Conservation (phyloP, 1,140 invertebrate genomes). For the Drosophila miranda region DNA sequence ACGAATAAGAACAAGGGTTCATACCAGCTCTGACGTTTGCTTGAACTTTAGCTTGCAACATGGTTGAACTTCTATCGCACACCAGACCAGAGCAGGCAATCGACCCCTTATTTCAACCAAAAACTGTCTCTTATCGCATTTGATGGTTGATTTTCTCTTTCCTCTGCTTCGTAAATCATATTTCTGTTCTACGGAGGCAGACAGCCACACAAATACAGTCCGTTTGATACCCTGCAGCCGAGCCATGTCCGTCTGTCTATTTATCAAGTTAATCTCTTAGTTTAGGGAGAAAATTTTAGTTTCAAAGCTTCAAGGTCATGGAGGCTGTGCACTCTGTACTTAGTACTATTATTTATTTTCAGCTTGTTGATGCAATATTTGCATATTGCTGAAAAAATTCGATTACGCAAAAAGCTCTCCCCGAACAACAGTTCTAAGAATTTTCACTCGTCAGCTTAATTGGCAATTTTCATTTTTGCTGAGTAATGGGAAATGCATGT, state of each 20-base stretch:
- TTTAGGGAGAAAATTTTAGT: too few species aligned
- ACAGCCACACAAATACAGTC: too few species aligned
- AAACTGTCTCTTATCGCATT: conserved; percentile 4
- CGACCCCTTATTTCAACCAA: not conserved
- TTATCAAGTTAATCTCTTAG: too few species aligned
- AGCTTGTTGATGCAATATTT: not conserved
- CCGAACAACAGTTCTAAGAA: conserved; percentile 25
- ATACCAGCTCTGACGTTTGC: conserved; percentile 9
- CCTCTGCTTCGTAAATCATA: conserved; percentile 10
- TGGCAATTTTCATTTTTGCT: conserved; percentile 42
- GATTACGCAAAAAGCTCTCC: conserved; percentile 37
- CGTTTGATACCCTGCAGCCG: too few species aligned
- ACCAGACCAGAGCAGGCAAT: conserved; percentile 29
- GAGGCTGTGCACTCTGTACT: too few species aligned
- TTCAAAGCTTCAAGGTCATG: too few species aligned
- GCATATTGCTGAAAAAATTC: conserved; percentile 1
- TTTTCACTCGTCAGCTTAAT: conserved; percentile 41
- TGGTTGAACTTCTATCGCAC: conserved; percentile 52
- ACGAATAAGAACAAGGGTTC: conserved; percentile 29
- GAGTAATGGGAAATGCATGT: conserved; percentile 61
- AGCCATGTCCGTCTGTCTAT: too few species aligned
- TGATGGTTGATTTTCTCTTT: not conserved
- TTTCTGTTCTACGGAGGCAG: not conserved
- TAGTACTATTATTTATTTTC: too few species aligned
- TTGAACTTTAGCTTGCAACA: conserved; percentile 60